These are phyloP conservation scores for Pygoscelis antarcticus DNA, from an alignment of 2,113 vertebrate genomes.

Conservation along the genomic window DNA sequence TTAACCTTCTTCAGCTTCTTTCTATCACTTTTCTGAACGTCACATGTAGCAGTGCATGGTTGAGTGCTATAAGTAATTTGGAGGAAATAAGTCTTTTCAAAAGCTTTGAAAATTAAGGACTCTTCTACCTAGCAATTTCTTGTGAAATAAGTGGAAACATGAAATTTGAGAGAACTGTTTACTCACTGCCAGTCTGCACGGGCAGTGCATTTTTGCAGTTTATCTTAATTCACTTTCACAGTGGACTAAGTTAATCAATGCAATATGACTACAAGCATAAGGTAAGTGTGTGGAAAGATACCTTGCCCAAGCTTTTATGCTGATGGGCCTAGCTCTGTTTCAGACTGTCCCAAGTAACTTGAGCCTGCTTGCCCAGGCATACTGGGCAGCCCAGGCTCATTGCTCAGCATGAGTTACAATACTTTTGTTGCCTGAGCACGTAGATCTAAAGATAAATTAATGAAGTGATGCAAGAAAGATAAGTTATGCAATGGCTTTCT, in stretches of 20 bases:
- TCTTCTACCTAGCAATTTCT: background rate
- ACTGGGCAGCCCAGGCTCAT: background rate
- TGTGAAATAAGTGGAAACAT: background rate
- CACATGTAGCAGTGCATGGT: background rate
- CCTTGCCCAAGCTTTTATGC: background rate
- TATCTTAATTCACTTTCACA: background rate
- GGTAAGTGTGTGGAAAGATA: background rate
- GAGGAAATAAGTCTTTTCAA: background rate
- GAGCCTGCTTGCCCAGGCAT: background rate
- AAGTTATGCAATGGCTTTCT: background rate
- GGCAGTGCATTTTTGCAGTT: background rate
- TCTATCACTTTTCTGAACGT: background rate
- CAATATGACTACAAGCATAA: background rate
- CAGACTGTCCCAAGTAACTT: background rate
- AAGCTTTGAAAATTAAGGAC: background rate
- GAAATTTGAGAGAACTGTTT: background rate
- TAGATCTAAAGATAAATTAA: background rate
- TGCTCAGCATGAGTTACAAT: background rate
- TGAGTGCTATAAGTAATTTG: background rate
- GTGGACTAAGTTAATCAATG: background rate
- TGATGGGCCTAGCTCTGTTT: background rate
- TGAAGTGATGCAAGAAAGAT: background rate
- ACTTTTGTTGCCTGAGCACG: background rate
- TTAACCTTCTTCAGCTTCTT: background rate
- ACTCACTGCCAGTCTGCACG: background rate